Conservation (phyloP, 2,797 vertebrate species). For the Adrianichthys oophorus region DNA sequence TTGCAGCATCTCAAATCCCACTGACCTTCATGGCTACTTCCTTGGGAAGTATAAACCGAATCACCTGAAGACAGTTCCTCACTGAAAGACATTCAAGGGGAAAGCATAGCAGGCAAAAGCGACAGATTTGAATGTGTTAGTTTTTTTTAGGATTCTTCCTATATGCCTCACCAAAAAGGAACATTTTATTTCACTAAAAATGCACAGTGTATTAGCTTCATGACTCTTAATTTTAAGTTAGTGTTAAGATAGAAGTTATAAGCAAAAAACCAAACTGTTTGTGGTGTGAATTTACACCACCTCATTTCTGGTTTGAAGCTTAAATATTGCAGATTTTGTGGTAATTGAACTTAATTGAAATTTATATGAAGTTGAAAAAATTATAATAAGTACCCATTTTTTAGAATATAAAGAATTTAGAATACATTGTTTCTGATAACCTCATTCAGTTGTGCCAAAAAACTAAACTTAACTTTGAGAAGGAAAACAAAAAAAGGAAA, state of each 20-base stretch:
- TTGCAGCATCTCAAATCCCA: not conserved
- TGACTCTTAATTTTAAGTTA: too few species aligned
- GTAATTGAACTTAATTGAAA: too few species aligned
- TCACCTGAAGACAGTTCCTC: slow-evolving; percentile 89
- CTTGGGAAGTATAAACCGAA: slow-evolving; percentile 92
- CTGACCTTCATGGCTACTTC: slow-evolving; percentile 89
- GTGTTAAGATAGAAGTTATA: too few species aligned
- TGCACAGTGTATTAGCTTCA: too few species aligned
- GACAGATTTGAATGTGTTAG: not conserved
- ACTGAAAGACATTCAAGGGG: slow-evolving; percentile 71
- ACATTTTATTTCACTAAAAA: too few species aligned
- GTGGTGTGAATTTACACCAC: too few species aligned
- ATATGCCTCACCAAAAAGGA: too few species aligned
- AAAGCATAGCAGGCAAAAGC: not conserved
- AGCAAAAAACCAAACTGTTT: too few species aligned
- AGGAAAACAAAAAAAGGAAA: slow-evolving; percentile 22
- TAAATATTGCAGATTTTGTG: too few species aligned
- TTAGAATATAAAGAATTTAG: not conserved
- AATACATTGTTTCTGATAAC: not conserved
- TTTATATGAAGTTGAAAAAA: too few species aligned
- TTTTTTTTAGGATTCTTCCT: too few species aligned
- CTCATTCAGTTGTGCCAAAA: not conserved
- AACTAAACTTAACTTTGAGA: not conserved
- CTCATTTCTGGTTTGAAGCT: too few species aligned
- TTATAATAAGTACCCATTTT: not conserved